A percentile compares a stretch with the other conserved stretches of the same genome.
Conservation (phyloP, 2,797 vertebrate species). For the Eulemur rubriventer region DNA sequence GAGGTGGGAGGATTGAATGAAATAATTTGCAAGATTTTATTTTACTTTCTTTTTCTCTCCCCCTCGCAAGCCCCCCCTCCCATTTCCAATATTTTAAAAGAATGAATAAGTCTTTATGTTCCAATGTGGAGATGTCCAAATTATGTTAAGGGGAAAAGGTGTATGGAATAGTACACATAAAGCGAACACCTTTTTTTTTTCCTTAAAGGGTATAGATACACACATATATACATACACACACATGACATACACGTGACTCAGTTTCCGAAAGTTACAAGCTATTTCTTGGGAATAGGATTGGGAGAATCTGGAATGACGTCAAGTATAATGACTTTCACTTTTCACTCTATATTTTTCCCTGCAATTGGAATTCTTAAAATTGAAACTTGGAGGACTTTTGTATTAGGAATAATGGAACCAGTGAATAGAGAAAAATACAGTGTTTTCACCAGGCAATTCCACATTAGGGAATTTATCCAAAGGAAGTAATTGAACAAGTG, state of each 20-base stretch:
- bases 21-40: background rate
- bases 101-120: background rate
- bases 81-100: background rate
- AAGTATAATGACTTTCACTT: background rate
- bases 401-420: background rate
- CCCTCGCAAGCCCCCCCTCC: no score
- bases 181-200: background rate
- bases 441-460: background rate
- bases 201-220: background rate
- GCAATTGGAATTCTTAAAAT: background rate
- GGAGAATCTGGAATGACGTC: background rate
- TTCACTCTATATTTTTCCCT: background rate
- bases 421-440: background rate
- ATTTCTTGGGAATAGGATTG: background rate
- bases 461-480: background rate
- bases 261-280: background rate
- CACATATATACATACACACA: background rate
- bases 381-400: background rate
- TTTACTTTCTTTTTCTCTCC: no score
- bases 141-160: background rate
- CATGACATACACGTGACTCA: background rate
- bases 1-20: background rate
- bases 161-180: background rate
- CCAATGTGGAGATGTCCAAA: background rate
- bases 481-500: background rate